Conservation (phyloP, 2,797 vertebrate species). For the Allobates femoralis region DNA sequence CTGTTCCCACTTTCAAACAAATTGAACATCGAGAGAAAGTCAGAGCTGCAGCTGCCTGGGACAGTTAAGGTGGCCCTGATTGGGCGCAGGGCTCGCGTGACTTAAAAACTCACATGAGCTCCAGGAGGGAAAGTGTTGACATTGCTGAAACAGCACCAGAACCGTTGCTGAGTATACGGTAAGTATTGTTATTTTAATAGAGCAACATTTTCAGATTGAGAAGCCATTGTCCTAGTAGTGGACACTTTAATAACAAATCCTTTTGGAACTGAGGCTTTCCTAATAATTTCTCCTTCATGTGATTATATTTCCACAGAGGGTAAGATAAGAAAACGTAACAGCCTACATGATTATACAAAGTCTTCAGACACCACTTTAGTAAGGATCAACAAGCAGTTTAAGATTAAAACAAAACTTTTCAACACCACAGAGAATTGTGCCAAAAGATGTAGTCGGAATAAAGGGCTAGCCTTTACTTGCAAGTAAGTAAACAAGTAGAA, state of each 20-base stretch:
- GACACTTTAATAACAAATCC: background rate
- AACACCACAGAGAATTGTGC: constrained; percentile 87
- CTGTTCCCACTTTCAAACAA: too few relatives aligned
- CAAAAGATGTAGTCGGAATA: constrained; percentile 88
- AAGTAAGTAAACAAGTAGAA: constrained; percentile 83
- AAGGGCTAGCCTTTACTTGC: constrained; percentile 88
- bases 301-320: constrained; percentile 77
- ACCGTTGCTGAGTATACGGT: too few relatives aligned
- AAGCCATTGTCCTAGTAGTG: too few relatives aligned
- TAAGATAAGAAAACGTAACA: constrained; percentile 83
- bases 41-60: too few relatives aligned
- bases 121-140: too few relatives aligned
- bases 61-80: too few relatives aligned
- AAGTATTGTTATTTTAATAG: too few relatives aligned
- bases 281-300: background rate
- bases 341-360: constrained; percentile 93
- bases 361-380: constrained; percentile 83
- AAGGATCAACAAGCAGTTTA: constrained; percentile 78
- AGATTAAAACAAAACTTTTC: constrained; percentile 85
- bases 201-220: too few relatives aligned
- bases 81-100: too few relatives aligned
- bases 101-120: too few relatives aligned
- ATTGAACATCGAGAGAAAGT: too few relatives aligned
- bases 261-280: background rate
- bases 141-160: too few relatives aligned